These are phyloP conservation scores for Daphoenositta chrysoptera DNA, from an alignment of 2,113 vertebrate genomes.

Conservation along the genomic window DNA sequence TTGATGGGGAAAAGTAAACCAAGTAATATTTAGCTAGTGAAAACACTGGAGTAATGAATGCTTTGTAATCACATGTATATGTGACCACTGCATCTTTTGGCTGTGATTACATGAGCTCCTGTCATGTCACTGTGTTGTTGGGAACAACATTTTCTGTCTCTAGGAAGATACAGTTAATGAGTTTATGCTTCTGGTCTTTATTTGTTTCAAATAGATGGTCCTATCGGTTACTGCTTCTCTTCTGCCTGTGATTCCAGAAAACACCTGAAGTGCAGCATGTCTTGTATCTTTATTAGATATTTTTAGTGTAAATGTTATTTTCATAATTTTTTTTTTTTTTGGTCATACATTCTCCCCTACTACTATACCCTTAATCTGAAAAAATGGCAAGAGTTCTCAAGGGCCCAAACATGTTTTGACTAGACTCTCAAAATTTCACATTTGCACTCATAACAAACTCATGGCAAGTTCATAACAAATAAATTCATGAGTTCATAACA, in stretches of 20 bases:
- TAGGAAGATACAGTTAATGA: not conserved
- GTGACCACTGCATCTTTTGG: not conserved
- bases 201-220: not conserved
- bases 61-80: too few relatives aligned
- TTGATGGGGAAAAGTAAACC: not conserved
- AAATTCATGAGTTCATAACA: not conserved
- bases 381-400: not conserved
- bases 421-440: not conserved
- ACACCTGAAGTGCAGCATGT: not conserved
- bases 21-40: not conserved
- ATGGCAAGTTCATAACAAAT: not conserved
- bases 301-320: not conserved
- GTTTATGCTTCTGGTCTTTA: not conserved
- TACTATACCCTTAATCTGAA: not conserved
- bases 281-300: not conserved
- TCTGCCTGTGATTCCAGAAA: not conserved
- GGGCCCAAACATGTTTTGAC: not conserved
- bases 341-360: not conserved
- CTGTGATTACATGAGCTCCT: not conserved
- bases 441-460: too few relatives aligned
- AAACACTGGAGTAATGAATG: not conserved
- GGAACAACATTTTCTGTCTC: not conserved
- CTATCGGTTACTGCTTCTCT: not conserved
- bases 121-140: not conserved
- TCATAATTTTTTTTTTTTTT: too few relatives aligned